Evolutionary conservation across 2,797 vertebrate genomes (phyloP).

Genomic region (Anabas testudineus): DNA sequence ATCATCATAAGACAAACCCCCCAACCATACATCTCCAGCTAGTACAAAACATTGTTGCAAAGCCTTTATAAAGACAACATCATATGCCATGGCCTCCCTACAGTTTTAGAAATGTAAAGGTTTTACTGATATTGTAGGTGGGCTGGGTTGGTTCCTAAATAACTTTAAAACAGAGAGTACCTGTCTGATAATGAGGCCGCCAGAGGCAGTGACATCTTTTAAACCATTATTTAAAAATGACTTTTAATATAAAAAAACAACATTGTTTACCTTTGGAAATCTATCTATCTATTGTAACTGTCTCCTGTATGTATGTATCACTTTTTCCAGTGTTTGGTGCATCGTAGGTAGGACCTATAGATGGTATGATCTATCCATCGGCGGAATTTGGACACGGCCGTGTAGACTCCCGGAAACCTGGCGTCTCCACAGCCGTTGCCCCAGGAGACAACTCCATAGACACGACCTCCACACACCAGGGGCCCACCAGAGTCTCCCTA

Average conservation of each 20-base stretch:
- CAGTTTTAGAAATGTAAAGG: too few relatives aligned
- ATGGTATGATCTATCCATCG: constrained; percentile 86
- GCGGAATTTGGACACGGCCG: constrained; percentile 81
- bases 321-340: constrained; percentile 53
- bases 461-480: constrained; percentile 79
- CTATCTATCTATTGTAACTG: not conserved
- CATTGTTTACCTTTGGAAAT: too few relatives aligned
- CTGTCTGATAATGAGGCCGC: too few relatives aligned
- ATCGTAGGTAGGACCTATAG: constrained; percentile 71
- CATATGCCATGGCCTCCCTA: not conserved
- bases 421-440: constrained; percentile 81
- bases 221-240: too few relatives aligned
- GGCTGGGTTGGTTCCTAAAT: too few relatives aligned
- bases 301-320: not conserved
- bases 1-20: not conserved
- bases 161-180: too few relatives aligned
- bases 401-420: constrained; percentile 85
- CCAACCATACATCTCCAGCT: not conserved
- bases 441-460: constrained; percentile 86
- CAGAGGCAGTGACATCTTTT: too few relatives aligned
- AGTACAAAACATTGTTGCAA: not conserved
- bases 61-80: not conserved
- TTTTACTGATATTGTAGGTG: too few relatives aligned
- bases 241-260: too few relatives aligned
- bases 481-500: constrained; percentile 87